Conservation (phyloP, 2,113 vertebrate genomes). For the Rhinolophus sinicus region DNA sequence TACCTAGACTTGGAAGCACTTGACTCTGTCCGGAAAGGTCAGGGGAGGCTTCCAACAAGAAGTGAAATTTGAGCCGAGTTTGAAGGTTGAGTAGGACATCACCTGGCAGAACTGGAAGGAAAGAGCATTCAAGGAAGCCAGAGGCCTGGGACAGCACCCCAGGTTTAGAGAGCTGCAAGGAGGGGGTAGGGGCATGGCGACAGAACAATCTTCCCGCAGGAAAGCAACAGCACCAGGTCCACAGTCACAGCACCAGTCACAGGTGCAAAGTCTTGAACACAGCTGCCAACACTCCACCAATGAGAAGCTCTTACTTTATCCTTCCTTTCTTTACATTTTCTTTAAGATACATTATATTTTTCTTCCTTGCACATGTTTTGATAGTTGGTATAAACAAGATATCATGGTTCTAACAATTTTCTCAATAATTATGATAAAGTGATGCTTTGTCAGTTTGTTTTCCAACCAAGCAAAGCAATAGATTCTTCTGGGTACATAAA, state of each 20-base stretch:
- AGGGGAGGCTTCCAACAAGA: background rate
- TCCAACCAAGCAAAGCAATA: background rate
- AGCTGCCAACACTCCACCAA: background rate
- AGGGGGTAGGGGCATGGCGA: fast-evolving
- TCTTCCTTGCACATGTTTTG: background rate
- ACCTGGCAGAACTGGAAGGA: constrained; percentile 48
- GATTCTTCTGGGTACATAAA: background rate
- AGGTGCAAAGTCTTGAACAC: background rate
- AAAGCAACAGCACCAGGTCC: background rate
- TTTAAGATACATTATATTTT: background rate
- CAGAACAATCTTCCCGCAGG: fast-evolving
- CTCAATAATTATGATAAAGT: background rate
- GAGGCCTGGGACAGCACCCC: background rate
- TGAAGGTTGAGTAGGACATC: constrained; percentile 44
- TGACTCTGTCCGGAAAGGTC: constrained; percentile 40
- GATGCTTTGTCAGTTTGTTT: background rate
- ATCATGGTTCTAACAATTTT: background rate
- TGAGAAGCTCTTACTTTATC: background rate
- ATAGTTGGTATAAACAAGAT: background rate
- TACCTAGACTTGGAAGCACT: background rate
- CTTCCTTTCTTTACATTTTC: background rate
- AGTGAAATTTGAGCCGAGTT: constrained; percentile 5
- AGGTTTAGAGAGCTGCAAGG: background rate
- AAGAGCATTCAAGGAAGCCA: background rate
- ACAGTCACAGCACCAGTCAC: too few species aligned